These are phyloP conservation scores for Fragum fragum DNA, from an alignment of 2,888 invertebrate species.

Conservation along the genomic window DNA sequence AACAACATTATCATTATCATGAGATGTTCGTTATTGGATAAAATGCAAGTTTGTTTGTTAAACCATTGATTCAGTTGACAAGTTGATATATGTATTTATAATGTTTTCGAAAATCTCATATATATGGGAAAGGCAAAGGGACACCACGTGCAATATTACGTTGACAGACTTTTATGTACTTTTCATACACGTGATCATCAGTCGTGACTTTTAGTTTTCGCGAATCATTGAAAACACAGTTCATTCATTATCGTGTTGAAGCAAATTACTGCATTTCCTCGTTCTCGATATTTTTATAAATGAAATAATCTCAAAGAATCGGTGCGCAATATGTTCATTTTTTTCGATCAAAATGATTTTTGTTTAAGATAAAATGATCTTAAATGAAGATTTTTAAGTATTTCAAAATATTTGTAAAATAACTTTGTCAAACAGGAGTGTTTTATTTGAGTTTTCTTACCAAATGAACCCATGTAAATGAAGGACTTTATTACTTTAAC, in stretches of 20 bases:
- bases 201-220: neutral
- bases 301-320: too few relatives aligned
- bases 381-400: too few relatives aligned
- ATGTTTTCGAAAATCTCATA: constrained; percentile 5
- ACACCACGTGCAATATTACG: neutral
- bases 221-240: neutral
- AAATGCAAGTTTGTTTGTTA: constrained; percentile 1
- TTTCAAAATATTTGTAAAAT: neutral
- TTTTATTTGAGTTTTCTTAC: neutral
- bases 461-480: neutral
- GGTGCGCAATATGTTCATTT: too few relatives aligned
- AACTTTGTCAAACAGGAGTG: neutral
- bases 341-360: neutral
- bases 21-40: too few relatives aligned
- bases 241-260: neutral
- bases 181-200: neutral
- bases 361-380: neutral
- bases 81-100: neutral
- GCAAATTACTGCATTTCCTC: too few relatives aligned
- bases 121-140: constrained; percentile 24
- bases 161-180: neutral
- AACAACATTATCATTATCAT: neutral
- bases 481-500: neutral
- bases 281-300: too few relatives aligned
- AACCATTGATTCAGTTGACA: neutral